Evolutionary conservation across 2,888 invertebrate species (phyloP).

Genomic region (Agrotis exclamationis): DNA sequence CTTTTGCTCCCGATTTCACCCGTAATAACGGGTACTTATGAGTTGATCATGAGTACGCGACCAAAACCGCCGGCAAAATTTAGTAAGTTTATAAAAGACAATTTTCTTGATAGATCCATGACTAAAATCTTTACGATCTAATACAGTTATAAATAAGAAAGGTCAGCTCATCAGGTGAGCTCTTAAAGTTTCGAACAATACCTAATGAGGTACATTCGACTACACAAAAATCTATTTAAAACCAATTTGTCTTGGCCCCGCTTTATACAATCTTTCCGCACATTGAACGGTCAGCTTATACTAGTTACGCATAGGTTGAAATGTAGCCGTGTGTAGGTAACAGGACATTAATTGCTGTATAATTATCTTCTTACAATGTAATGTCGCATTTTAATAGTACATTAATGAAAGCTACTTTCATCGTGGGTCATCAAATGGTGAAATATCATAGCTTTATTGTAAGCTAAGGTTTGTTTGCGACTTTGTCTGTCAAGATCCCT

Average conservation of each 20-base stretch:
- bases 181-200: slow-evolving; percentile 26
- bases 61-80: not conserved
- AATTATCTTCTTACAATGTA: slow-evolving; percentile 48
- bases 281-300: too few species aligned
- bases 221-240: too few species aligned
- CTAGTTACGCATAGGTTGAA: too few species aligned
- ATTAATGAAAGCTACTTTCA: slow-evolving; percentile 38
- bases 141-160: slow-evolving; percentile 16
- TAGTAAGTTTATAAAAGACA: slow-evolving; percentile 9
- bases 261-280: too few species aligned
- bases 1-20: too few species aligned
- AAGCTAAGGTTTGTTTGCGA: not conserved
- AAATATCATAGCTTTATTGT: slow-evolving; percentile 36
- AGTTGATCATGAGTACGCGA: too few species aligned
- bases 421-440: slow-evolving; percentile 28
- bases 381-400: slow-evolving; percentile 25
- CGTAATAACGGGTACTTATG: too few species aligned
- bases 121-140: slow-evolving; percentile 14
- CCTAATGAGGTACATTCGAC: slow-evolving; percentile 29
- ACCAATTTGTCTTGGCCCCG: too few species aligned
- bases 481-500: not conserved
- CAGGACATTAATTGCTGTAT: slow-evolving; percentile 38
- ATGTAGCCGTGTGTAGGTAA: not conserved
- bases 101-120: not conserved
- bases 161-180: slow-evolving; percentile 16